Evolutionary conservation across 2,113 vertebrate species (phyloP).

Genomic region (Chrysochloris asiatica): DNA sequence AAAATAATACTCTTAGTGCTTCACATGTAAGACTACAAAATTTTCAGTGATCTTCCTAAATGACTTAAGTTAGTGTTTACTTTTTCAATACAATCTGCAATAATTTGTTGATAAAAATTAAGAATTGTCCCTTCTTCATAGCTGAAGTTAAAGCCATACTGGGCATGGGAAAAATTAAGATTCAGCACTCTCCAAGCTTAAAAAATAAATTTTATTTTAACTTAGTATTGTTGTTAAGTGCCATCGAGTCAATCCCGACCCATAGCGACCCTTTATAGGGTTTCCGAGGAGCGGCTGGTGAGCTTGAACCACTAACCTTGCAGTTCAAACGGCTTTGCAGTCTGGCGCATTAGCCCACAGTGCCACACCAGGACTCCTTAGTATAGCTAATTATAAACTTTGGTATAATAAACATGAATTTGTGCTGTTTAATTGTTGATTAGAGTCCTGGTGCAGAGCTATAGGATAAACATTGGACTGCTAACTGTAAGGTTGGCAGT

Average conservation of each 20-base stretch:
- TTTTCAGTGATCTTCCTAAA: background rate
- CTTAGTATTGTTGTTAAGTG: no score
- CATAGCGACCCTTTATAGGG: no score
- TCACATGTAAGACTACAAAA: background rate
- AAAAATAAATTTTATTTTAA: background rate
- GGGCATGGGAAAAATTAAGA: constrained; percentile 8
- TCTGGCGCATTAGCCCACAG: no score
- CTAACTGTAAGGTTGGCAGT: no score
- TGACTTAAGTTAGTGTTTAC: background rate
- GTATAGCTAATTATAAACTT: background rate
- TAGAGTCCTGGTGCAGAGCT: background rate
- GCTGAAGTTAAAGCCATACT: background rate
- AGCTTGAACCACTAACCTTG: no score
- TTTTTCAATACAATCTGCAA: background rate
- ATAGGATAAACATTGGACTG: no score
- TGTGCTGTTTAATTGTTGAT: background rate
- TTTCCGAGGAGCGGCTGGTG: no score
- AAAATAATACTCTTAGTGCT: background rate
- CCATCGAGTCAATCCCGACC: no score
- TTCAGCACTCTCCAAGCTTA: constrained; percentile 1
- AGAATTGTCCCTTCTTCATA: background rate
- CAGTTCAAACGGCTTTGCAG: no score
- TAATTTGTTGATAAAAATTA: constrained; percentile 31
- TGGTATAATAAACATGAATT: background rate
- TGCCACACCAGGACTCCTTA: no score